Conservation (phyloP, 2,888 invertebrate species). For the Hemithea aestivaria region DNA sequence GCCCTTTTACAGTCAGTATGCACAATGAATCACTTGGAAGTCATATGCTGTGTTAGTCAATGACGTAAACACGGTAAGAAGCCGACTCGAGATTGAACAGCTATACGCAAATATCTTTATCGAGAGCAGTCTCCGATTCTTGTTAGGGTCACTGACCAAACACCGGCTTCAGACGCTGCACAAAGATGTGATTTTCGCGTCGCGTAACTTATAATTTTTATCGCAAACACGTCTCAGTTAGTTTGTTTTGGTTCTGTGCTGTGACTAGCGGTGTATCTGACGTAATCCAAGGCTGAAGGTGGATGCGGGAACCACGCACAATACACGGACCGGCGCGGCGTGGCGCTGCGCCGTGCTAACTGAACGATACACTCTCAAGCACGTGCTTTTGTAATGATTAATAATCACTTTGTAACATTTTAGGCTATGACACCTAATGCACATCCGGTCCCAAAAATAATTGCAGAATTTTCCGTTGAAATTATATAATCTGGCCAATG, state of each 20-base stretch:
- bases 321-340: slow-evolving; percentile 29
- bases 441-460: slow-evolving; percentile 16
- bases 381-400: slow-evolving; percentile 56
- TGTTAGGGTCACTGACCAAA: slow-evolving; percentile 48
- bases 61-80: slow-evolving; percentile 62
- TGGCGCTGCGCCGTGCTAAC: slow-evolving; percentile 39
- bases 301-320: slow-evolving; percentile 29
- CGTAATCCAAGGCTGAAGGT: slow-evolving; percentile 57
- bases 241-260: slow-evolving; percentile 48
- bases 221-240: slow-evolving; percentile 28
- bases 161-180: slow-evolving; percentile 17
- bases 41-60: slow-evolving; percentile 52
- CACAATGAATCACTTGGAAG: slow-evolving; percentile 61
- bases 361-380: slow-evolving; percentile 47
- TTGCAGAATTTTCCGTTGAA: neutral
- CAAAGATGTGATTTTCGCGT: slow-evolving; percentile 16
- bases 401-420: slow-evolving; percentile 47
- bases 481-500: too few species aligned
- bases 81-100: slow-evolving; percentile 38
- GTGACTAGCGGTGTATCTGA: slow-evolving; percentile 45
- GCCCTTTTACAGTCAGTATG: slow-evolving; percentile 35
- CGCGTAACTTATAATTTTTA: slow-evolving; percentile 18
- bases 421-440: slow-evolving; percentile 24
- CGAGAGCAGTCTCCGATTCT: slow-evolving; percentile 16
- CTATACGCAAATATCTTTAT: slow-evolving; percentile 42